phyloP scores from a whole-genome alignment of 2,888 invertebrate genomes.

The Hecatera dysodea region DNA sequence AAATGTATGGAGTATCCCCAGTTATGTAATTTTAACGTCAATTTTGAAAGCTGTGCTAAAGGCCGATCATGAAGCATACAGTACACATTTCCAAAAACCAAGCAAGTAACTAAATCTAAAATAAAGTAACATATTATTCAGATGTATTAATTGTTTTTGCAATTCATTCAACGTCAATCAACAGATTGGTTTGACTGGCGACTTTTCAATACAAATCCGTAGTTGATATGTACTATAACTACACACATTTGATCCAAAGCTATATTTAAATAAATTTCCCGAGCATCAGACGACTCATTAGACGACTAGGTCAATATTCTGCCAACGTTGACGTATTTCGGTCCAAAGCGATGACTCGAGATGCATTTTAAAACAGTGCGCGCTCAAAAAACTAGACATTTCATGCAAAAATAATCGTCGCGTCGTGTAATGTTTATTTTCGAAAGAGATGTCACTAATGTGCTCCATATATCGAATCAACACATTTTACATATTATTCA shows the following conservation, averaged over 20 bases:
- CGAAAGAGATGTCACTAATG: constrained; percentile 28
- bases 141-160: constrained; percentile 4
- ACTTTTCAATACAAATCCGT: neutral
- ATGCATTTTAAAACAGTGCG: constrained; percentile 30
- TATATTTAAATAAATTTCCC: neutral
- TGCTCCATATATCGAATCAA: constrained; percentile 19
- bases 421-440: constrained; percentile 49
- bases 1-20: constrained; percentile 16
- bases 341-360: constrained; percentile 28
- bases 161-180: constrained; percentile 11
- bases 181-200: neutral
- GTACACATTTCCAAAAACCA: neutral
- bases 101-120: neutral
- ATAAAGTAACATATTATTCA: neutral
- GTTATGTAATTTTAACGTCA: neutral
- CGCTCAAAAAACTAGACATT: constrained; percentile 12
- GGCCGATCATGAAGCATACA: neutral
- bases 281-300: constrained; percentile 4
- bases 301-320: constrained; percentile 19
- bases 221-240: neutral
- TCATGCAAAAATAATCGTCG: constrained; percentile 27
- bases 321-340: constrained; percentile 7
- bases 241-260: neutral
- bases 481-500: constrained; percentile 55
- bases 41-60: neutral